Evolutionary conservation across 92 coral and sea anemone genomes (phyloP).

Genomic region (Metridium senile): DNA sequence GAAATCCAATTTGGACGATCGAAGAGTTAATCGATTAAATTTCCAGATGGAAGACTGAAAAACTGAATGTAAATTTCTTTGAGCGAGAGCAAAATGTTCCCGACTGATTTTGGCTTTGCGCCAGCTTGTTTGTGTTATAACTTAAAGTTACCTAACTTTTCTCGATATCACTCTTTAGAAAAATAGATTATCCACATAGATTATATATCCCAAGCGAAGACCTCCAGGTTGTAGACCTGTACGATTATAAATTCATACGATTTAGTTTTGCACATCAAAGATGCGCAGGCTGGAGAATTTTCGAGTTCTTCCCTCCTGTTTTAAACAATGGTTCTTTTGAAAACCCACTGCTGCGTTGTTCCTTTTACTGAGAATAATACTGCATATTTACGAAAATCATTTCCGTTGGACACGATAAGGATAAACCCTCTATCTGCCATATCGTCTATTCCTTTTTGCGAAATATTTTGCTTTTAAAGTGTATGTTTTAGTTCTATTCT

Average conservation of each 20-base stretch:
- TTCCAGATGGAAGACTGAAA: neutral
- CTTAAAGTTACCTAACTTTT: no score
- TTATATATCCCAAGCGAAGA: no score
- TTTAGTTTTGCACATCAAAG: neutral
- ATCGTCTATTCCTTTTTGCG: no score
- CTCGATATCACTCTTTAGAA: no score
- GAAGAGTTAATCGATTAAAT: neutral
- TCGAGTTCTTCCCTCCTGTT: conserved; percentile 5
- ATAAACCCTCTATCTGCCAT: neutral
- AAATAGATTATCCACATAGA: no score
- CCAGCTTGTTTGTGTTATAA: no score
- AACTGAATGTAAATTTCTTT: neutral
- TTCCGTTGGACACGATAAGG: neutral
- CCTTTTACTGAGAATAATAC: neutral
- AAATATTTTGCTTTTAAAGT: no score
- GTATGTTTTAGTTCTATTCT: no score
- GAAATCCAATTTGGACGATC: neutral
- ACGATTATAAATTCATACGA: no score
- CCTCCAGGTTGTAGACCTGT: no score
- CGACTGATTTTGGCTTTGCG: no score
- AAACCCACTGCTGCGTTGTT: neutral
- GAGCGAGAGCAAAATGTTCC: no score
- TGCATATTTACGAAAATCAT: neutral
- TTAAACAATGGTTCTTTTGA: neutral
- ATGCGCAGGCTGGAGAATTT: neutral